Evolutionary conservation across 2,888 invertebrate genomes (phyloP), one percentile per base, ranked within the genome.

Genomic region (Smittia sp.): DNA sequence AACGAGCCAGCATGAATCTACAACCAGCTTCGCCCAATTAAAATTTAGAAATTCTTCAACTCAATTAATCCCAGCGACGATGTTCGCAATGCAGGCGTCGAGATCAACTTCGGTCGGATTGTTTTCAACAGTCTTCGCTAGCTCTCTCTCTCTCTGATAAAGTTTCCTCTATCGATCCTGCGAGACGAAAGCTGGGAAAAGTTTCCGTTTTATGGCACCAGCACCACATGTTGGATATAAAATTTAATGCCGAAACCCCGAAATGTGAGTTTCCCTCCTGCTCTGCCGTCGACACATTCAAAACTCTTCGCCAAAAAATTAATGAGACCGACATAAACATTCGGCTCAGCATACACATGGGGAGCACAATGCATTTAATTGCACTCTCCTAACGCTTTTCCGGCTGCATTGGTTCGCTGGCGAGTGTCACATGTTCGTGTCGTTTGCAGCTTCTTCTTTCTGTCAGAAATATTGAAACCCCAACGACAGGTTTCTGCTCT

Each of bases 321-420:
- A 69, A 54, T 69, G 69, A 69, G 25, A 69, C 52, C 69, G 54
- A 69, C 69, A 69, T 69, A 69, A 69, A 69, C 54, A 69, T n/a
- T 52, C 54, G 46, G 25, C 18, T 38, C 20, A 11, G 46, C 18
- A 15, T 41, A 68, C 69, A 69, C n/a, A 39, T 69, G 52, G 18
- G 41, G 11, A 67, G 32, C 15, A 39, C 69, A 69, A 69, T 69
- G 69, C 69, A 69, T 54, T 69, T 69, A 54, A 69, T 69, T 69
- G 69, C 69, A 69, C 18, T 52, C 27, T 27, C 25, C 69, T 54
- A 69, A 69, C 54, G 69, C n/a, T 54, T 39, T 22, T 22, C 32
- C 39, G 32, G 32, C 27, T 66, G 66, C 11, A 63, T 63, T n/a
- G 46, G 11, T 46, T 15, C 6, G 46, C n/a, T 46, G 46, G 27